Evolutionary conservation across 2,113 vertebrate genomes (phyloP), one percentile per base, ranked within the genome.

Genomic region (Telmatochromis brichardi): DNA sequence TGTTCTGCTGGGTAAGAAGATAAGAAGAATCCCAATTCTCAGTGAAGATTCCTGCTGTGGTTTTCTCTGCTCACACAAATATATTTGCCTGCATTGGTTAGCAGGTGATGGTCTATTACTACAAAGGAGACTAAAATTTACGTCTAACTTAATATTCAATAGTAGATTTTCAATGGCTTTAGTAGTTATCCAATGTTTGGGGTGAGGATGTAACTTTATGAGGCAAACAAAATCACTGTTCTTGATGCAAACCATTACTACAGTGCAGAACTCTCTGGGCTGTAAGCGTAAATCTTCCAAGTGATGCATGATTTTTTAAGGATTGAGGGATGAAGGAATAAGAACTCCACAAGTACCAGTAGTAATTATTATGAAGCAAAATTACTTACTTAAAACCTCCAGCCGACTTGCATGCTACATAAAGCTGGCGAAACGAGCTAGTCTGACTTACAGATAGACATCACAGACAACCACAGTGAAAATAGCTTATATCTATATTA

Each of bases 1-100:
- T 76, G 42, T 76, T 50, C 42, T 76, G 23, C 71, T 76, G 71
- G 68, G 21, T 47, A 76, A 47, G 71, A 76, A 5, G 71, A 76
- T 15, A 47, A 28, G 42, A 76, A 76, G 37, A 42, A 73, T 73
- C 21, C 12, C 37, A 73, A 73, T 23, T 45, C 68, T 73, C 37
- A 73, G 8, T 45, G 37, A 73, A 45, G 42, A 45, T 12, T 50
- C 3, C 71, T 31, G 42, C 71, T 31, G 42, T 19, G 45, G 71
- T 78, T 73, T 45, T 73, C 68, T 73, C n/a, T 73, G 3, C 37
- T 26, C n/a, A 6, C 65, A 42, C 35, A 71, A 71, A 71, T 7
- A 78, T 78, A 47, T 78, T 50, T 31, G 9, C 4, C 42, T 76
- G 42, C 71, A 76, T 7, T 76, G 15, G 71, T 76, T 47, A 42